These are phyloP conservation scores for Labeo calbasu DNA, from an alignment of 2,797 vertebrate species.

Conservation along the genomic window DNA sequence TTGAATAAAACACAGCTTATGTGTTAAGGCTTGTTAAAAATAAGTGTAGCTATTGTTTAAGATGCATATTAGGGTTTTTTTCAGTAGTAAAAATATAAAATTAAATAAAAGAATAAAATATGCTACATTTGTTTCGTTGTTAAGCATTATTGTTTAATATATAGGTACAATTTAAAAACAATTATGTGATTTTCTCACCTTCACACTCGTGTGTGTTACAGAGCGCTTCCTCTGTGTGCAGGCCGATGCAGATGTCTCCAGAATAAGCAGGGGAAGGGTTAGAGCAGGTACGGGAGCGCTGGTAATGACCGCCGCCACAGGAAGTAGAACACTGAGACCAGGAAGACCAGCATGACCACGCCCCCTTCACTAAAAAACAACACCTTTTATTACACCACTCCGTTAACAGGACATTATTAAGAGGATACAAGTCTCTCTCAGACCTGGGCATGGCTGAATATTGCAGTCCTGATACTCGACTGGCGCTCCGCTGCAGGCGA, in stretches of 20 bases:
- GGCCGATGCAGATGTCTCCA: constrained; percentile 92
- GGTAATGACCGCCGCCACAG: constrained; percentile 91
- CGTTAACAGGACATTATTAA: neutral
- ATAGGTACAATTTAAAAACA: too few species aligned
- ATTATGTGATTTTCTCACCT: constrained; percentile 71
- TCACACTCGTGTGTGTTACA: constrained; percentile 90
- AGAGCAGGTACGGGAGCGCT: constrained; percentile 89
- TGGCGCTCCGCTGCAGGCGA: constrained; percentile 85
- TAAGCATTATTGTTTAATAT: too few species aligned
- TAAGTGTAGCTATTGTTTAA: too few species aligned
- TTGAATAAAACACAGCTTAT: neutral
- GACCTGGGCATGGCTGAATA: constrained; percentile 82
- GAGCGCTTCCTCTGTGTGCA: constrained; percentile 94
- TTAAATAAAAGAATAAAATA: neutral
- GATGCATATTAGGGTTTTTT: neutral
- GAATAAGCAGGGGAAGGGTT: constrained; percentile 85
- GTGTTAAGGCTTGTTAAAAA: too few species aligned
- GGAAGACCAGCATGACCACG: constrained; percentile 94
- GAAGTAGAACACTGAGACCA: constrained; percentile 93
- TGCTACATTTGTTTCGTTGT: too few species aligned
- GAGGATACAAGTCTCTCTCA: neutral
- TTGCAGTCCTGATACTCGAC: constrained; percentile 96
- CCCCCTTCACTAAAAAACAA: constrained; percentile 84
- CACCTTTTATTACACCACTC: neutral
- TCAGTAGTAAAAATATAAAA: neutral